Evolutionary conservation across 2,888 invertebrate species (phyloP).

Genomic region (Cordilura impudica): DNA sequence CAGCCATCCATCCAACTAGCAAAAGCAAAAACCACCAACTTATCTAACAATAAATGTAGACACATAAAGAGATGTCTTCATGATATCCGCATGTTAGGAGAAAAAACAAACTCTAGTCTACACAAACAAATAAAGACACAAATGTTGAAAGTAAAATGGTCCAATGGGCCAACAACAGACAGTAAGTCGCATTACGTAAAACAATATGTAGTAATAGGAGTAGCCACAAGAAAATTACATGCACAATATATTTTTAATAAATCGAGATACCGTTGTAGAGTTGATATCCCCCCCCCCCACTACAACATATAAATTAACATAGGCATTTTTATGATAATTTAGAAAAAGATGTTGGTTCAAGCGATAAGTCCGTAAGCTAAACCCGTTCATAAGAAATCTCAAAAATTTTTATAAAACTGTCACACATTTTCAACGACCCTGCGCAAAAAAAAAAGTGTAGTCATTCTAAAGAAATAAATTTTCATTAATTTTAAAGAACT

Average conservation of each 20-base stretch:
- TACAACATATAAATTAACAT: too few relatives aligned
- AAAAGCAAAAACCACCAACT: constrained; percentile 18
- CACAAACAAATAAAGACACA: constrained; percentile 12
- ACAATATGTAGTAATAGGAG: constrained; percentile 32
- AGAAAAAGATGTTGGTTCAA: too few relatives aligned
- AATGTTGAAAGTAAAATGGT: constrained; percentile 63
- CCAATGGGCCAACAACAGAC: constrained; percentile 60
- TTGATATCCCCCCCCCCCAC: too few relatives aligned
- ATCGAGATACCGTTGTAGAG: too few relatives aligned
- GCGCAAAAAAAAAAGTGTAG: too few relatives aligned
- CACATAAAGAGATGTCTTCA: constrained; percentile 59
- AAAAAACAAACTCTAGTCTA: constrained; percentile 34
- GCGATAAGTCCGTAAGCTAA: too few relatives aligned
- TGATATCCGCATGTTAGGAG: constrained; percentile 57
- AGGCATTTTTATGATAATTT: too few relatives aligned
- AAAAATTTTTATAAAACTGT: too few relatives aligned
- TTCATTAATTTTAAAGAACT: too few relatives aligned
- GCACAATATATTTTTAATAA: neutral
- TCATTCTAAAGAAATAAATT: too few relatives aligned
- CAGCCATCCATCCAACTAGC: constrained; percentile 5
- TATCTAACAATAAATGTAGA: constrained; percentile 36
- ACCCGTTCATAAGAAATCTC: too few relatives aligned
- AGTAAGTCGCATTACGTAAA: constrained; percentile 46
- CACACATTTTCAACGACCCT: too few relatives aligned
- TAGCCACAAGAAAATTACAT: neutral